Base-by-base conservation (phyloP, 2,797 vertebrate genomes). In the Sebastes minor region DNA sequence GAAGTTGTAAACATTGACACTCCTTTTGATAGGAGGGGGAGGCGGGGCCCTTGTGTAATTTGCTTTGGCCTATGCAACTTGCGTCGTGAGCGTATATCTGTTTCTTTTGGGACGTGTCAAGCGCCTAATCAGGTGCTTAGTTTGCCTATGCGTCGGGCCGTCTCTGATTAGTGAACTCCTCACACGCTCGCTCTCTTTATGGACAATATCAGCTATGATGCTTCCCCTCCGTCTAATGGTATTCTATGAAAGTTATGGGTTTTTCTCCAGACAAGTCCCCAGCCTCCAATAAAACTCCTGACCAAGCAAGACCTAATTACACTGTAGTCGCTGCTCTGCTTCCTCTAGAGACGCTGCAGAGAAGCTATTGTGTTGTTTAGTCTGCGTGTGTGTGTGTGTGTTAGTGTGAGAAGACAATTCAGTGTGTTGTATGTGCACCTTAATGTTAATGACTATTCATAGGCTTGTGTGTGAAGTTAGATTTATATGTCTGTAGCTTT, bases 301-400 rank as follows among this genome's bases (percentile, higher is more conserved):
- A 89, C 87, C 80, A 87, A 86, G 86, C 80, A 80, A 78, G 88
- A 79, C 77, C 84, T 90, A 84, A 90, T 90, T 91, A 88, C 83
- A 72, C 74, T 62, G 32, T 62, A 75, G 79, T 57, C 20, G 13
- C 74, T 78, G 55, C 52, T 60, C 67, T 38, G 46, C 62, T 73
- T 25, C 77, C 76, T 72, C 72, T 32, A 9, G 83, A 88, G 80
- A 84, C 71, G 2, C 73, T 30, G 38, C 55, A 66, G 57, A 68
- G 22, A 61, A 77, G 70, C 63, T 27, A 20, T 42, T 59, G 56
- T 28, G 80, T 63, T 87, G 71, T 62, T 71, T 42, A 18, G 69
- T 23, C 46, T 69, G 28, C 6, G 6, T 69, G 42, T 18, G 38
- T 42, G 38, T 33, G 33, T 42, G 13, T 42, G 42, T 46, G 6